Conservation (phyloP, 2,797 vertebrate species). For the Lindbergichthys nudifrons region DNA sequence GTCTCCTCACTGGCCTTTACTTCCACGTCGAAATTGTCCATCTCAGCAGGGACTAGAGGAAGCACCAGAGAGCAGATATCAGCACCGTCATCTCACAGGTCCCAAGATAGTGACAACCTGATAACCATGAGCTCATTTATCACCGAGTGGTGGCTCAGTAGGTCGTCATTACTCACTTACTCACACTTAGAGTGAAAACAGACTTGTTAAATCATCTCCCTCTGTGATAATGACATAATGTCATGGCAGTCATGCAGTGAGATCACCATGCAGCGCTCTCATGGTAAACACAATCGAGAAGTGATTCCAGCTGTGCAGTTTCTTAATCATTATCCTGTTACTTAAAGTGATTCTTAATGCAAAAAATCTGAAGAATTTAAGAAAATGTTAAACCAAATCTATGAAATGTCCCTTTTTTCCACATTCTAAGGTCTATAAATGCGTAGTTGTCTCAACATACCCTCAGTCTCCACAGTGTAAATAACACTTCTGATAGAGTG, state of each 20-base stretch:
- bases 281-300: conserved; percentile 31
- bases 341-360: neutral
- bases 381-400: neutral
- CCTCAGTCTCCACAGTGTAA: conserved; percentile 86
- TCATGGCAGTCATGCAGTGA: conserved; percentile 58
- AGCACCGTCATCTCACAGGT: conserved; percentile 39
- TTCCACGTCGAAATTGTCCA: conserved; percentile 85
- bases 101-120: conserved; percentile 26
- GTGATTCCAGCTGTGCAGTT: conserved; percentile 55
- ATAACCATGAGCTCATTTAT: conserved; percentile 57
- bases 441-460: conserved; percentile 70
- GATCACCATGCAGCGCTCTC: conserved; percentile 52
- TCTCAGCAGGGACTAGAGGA: conserved; percentile 61
- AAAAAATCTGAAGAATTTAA: too few species aligned
- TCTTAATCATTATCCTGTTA: neutral
- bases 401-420: neutral
- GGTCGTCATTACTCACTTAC: conserved; percentile 34
- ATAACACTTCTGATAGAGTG: conserved; percentile 78
- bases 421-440: neutral
- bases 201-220: conserved; percentile 61
- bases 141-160: conserved; percentile 18
- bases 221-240: conserved; percentile 62
- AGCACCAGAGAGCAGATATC: conserved; percentile 48
- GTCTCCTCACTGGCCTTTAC: conserved; percentile 88
- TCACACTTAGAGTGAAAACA: conserved; percentile 51